phyloP scores from a whole-genome alignment of 2,888 invertebrate species.

The Margaritifera margaritifera region DNA sequence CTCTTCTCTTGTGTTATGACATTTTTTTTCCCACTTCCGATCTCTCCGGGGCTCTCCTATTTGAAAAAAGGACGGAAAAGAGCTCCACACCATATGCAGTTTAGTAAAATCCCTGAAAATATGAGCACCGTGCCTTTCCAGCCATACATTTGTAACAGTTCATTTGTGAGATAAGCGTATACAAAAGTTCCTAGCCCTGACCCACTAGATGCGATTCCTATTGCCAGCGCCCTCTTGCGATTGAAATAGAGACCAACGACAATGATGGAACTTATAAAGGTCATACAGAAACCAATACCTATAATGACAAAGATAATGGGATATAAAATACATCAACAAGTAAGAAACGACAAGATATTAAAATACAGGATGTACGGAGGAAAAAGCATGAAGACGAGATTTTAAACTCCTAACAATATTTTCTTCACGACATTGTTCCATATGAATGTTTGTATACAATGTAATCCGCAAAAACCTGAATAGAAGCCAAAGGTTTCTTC shows the following conservation, averaged over 20 bases:
- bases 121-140: constrained; percentile 73
- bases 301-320: constrained; percentile 30
- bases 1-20: too few species aligned
- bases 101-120: constrained; percentile 86
- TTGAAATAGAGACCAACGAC: constrained; percentile 98
- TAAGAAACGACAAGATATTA: too few species aligned
- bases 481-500: too few species aligned
- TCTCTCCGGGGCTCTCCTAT: neutral
- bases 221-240: constrained; percentile 92
- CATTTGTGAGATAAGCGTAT: constrained; percentile 79
- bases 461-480: too few species aligned
- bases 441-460: too few species aligned
- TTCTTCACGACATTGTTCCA: too few species aligned
- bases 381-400: too few species aligned
- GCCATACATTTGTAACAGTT: constrained; percentile 75
- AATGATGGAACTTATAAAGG: constrained; percentile 97
- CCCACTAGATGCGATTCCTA: constrained; percentile 95
- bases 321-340: too few species aligned
- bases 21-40: constrained; percentile 1
- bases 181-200: constrained; percentile 94
- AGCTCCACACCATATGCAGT: constrained; percentile 91
- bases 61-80: constrained; percentile 85
- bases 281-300: constrained; percentile 95
- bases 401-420: too few species aligned
- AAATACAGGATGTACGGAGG: too few species aligned